A percentile compares a stretch with the other conserved stretches of the same genome.
phyloP scores from a whole-genome alignment of 1,140 invertebrate species.

The Charaxes varanes region DNA sequence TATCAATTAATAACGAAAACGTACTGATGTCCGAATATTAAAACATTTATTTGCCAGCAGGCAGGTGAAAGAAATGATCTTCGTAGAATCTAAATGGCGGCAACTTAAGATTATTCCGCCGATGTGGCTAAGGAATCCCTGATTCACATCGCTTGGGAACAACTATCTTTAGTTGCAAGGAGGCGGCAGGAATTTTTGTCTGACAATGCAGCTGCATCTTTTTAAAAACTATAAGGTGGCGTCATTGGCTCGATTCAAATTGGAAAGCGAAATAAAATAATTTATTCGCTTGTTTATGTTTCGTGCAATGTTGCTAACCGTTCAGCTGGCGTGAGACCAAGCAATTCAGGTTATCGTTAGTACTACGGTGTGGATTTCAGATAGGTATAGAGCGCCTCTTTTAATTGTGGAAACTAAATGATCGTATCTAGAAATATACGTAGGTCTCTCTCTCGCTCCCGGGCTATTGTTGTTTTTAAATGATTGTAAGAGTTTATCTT shows the following conservation, averaged over 20 bases:
- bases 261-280: conserved; percentile 9
- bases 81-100: no score
- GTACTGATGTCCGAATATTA: neutral
- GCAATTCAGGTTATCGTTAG: conserved; percentile 9
- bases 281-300: conserved; percentile 13
- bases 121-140: no score
- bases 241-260: neutral
- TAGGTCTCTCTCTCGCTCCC: no score
- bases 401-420: neutral
- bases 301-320: conserved; percentile 13
- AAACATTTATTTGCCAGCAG: no score
- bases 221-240: neutral
- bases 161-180: neutral
- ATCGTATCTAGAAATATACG: neutral
- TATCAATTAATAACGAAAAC: neutral
- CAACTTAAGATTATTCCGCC: no score
- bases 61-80: no score
- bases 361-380: conserved; percentile 3
- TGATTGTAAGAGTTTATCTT: no score
- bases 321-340: conserved; percentile 18
- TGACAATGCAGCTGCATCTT: neutral
- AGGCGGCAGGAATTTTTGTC: no score
- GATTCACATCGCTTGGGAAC: no score
- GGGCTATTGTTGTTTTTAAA: no score
- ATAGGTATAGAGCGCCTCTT: conserved; percentile 1